Evolutionary conservation across 2,113 vertebrate species (phyloP), one percentile per base, ranked within the genome.

Genomic region (Pandion haliaetus): DNA sequence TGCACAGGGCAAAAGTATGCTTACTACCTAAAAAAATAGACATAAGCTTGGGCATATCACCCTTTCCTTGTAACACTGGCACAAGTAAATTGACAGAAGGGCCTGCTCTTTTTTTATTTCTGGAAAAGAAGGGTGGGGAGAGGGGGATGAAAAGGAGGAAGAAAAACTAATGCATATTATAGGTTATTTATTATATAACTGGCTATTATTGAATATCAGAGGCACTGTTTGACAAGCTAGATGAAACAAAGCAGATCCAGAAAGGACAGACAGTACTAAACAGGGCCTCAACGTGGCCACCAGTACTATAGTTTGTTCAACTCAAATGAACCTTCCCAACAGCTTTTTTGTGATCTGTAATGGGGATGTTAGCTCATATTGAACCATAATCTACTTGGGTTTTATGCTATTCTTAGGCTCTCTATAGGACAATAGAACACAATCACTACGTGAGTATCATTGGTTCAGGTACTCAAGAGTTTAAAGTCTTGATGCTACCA

Each of bases 361-460:
- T 1, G n/a, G 32, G 40, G 38, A 62, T n/a, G 9, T 16, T 8
- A 25, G 21, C 9, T 52, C n/a, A 17, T 15, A 38, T 0, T 19
- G 32, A 77, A 44, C 44, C 28, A 18, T 1, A 4, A 19, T 4
- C 55, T 52, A 2, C 28, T 16, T 45, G 20, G 28, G 29, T 50
- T 67, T 66, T 32, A 32, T 1, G 29, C 25, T 26, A 8, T 0
- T 45, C 26, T 36, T 19, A 38, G 10, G 17, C 42, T 65, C 52
- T 25, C 70, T 10, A 2, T 0, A 66, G 29, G 34, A 34, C 63
- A 89, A 57, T 17, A 80, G 71, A 42, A 87, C 80, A 8, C 25
- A 38, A 26, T 6, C 47, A 19, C 24, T 29, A 57, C 4, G 3
- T 2, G 3, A 54, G 0, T 29, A 45, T 17, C 29, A 28, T 0